phyloP scores from a whole-genome alignment of 2,888 invertebrate genomes.

The Elysia crispata region DNA sequence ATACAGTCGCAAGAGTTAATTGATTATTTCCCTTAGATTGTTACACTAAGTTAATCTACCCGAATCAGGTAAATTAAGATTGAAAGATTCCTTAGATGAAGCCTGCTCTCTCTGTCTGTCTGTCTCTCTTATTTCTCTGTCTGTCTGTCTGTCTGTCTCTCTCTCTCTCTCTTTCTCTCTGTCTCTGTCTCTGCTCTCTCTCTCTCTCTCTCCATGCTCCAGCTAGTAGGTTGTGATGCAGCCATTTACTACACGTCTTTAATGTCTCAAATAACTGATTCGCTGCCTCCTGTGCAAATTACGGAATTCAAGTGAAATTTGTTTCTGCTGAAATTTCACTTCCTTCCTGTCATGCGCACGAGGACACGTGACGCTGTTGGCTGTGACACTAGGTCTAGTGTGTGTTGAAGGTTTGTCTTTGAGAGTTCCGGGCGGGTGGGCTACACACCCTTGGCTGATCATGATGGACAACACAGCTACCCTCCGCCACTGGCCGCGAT shows the following conservation, averaged over 20 bases:
- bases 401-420: too few species aligned
- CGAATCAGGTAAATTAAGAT: too few species aligned
- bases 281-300: background rate
- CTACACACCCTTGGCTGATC: background rate
- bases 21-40: too few species aligned
- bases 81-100: background rate
- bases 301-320: background rate
- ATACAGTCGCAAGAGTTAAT: too few species aligned
- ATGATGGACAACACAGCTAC: too few species aligned
- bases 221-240: too few species aligned
- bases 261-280: too few species aligned
- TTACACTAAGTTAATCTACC: too few species aligned
- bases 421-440: background rate
- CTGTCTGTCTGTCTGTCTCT: slow-evolving; percentile 12
- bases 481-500: too few species aligned
- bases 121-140: too few species aligned
- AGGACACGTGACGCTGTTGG: background rate
- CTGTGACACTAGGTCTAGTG: background rate
- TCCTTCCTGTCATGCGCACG: background rate
- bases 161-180: slow-evolving; percentile 29
- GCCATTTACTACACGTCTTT: too few species aligned
- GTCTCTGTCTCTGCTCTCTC: slow-evolving; percentile 24
- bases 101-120: background rate
- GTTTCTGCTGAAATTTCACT: background rate
- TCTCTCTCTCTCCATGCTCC: background rate